Percentiles rank a stretch among this genome's conserved stretches.
These are phyloP conservation scores for Cassiopea xamachana DNA, from an alignment of 30 jellyfish, hydroid and myxozoan species.

Conservation along the genomic window DNA sequence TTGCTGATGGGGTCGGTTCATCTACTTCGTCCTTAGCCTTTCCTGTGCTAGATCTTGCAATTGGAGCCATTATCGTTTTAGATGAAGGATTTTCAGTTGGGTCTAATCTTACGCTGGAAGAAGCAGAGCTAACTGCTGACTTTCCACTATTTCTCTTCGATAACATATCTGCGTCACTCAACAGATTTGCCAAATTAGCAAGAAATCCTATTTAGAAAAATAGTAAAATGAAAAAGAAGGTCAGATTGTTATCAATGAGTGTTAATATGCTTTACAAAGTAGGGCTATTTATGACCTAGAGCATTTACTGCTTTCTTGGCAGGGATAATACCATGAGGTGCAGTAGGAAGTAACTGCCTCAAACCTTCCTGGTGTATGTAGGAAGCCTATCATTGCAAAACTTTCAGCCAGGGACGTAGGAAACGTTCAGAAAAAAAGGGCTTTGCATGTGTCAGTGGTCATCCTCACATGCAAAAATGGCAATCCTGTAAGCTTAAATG, in stretches of 20 bases:
- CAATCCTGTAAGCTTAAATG: neutral
- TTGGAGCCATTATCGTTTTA: neutral
- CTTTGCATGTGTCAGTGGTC: neutral
- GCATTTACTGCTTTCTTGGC: no score
- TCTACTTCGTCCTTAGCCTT: constrained; percentile 15
- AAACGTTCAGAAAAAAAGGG: no score
- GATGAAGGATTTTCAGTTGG: constrained; percentile 19
- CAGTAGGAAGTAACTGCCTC: no score
- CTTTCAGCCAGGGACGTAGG: no score
- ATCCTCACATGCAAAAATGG: neutral
- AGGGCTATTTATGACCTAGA: neutral
- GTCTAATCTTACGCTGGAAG: neutral
- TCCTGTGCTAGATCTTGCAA: constrained; percentile 37
- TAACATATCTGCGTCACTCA: constrained; percentile 89
- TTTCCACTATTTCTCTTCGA: constrained; percentile 57
- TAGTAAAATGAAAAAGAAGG: neutral
- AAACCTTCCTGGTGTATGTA: no score
- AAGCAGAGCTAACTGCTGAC: constrained; percentile 48
- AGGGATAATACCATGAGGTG: no score
- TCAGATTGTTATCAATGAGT: neutral
- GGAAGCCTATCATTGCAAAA: no score
- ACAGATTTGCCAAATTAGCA: constrained; percentile 89
- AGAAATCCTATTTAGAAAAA: constrained; percentile 72
- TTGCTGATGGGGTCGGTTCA: constrained; percentile 72
- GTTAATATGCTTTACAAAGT: neutral